Conservation (phyloP, 2,113 vertebrate genomes). For the Hoplias malabaricus region DNA sequence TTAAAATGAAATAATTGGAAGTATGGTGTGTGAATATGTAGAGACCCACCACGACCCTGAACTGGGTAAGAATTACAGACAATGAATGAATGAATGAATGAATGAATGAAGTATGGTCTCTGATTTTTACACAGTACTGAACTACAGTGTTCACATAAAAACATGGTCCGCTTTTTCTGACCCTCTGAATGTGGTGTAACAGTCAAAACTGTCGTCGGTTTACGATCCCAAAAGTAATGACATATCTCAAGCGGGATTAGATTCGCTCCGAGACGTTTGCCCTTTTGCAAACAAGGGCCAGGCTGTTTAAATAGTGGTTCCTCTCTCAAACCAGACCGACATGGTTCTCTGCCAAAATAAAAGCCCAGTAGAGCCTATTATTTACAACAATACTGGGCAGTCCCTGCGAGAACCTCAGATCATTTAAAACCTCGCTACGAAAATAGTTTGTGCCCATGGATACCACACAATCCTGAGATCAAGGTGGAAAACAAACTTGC, state of each 20-base stretch:
- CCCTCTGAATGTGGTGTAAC: not conserved
- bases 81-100: too few species aligned
- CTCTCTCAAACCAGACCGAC: slow-evolving; percentile 11
- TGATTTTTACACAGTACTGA: too few species aligned
- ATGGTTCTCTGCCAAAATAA: slow-evolving; percentile 16
- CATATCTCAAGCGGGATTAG: not conserved
- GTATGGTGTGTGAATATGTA: too few species aligned
- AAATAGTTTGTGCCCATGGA: slow-evolving; percentile 9
- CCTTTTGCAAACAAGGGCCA: not conserved
- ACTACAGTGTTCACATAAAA: not conserved
- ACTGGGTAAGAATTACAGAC: too few species aligned
- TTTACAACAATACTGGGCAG: slow-evolving; percentile 14
- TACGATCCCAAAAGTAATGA: not conserved
- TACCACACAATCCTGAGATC: not conserved
- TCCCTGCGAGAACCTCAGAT: not conserved
- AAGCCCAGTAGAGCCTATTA: not conserved
- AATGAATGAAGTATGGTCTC: too few species aligned
- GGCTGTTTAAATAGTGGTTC: not conserved
- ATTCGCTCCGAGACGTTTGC: not conserved
- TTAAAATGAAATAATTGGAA: too few species aligned
- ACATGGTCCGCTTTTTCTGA: not conserved
- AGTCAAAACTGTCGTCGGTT: not conserved
- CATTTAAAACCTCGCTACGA: slow-evolving; percentile 7
- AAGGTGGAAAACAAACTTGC: slow-evolving; percentile 1
- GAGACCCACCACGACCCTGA: too few species aligned